Evolutionary conservation across 2,797 vertebrate species (phyloP), one percentile per base, ranked within the genome.

Genomic region (Buceros bicornis): DNA sequence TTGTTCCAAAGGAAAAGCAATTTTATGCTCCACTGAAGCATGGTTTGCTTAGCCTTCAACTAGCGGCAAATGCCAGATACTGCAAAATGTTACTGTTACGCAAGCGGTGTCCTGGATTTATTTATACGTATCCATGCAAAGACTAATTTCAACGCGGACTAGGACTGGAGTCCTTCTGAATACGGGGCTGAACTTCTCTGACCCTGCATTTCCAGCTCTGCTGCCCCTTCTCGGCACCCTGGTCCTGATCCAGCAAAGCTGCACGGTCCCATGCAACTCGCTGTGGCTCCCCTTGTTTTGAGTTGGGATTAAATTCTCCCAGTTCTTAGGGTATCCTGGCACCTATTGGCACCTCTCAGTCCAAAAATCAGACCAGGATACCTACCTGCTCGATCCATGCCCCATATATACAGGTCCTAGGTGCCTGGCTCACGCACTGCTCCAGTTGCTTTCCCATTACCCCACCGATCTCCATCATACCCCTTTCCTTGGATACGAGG

Each of bases 1-100:
- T 96, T 95, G 95, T 94, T 97, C 93, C 83, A 91, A 90, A 93
- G 87, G 89, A 93, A 94, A 92, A 94, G 94, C 94, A 96, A 97
- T 97, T 96, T 96, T 94, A 95, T 92, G 97, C 96, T 97, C 93
- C 96, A 91, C 86, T 96, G 97, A 57, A 97, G 96, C 96, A 93
- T 90, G 90, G 73, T 84, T 79, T 86, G 84, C 91, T 93, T 95
- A 72, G 97, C 95, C 95, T 93, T 97, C 96, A 82, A 94, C 95
- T 96, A 89, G 90, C 31, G 80, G 91, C 85, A 97, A 97, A 96
- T 93, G 94, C 96, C 93, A 93, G 90, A 96, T 95, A 90, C 86
- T 95, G 94, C 95, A 95, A 94, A 97, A 80, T 70, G 81, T 92
- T 95, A 65, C 88, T 81, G 89, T 93, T 96, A 93, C 37, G 4